A percentile compares a stretch with the other conserved stretches of the same genome.
phyloP scores from a whole-genome alignment of 1,140 invertebrate species.

The Spodoptera litura region DNA sequence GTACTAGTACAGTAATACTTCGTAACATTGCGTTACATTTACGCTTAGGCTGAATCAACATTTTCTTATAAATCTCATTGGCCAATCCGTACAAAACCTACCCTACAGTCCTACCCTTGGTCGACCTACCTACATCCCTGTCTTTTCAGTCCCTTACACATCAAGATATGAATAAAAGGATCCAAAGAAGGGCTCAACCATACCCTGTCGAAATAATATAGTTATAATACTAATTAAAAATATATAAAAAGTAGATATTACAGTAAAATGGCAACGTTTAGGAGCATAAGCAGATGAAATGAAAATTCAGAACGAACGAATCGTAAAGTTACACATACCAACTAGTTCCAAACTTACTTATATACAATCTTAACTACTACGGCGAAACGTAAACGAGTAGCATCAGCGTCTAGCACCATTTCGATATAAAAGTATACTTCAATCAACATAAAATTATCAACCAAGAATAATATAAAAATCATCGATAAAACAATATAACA shows the following conservation, averaged over 20 bases:
- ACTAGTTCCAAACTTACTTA: conserved; percentile 62
- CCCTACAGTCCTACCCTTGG: conserved; percentile 68
- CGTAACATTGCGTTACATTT: background rate
- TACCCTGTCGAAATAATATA: conserved; percentile 76
- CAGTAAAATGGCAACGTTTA: conserved; percentile 66
- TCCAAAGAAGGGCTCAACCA: conserved; percentile 65
- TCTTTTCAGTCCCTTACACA: conserved; percentile 80
- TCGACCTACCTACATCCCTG: conserved; percentile 78
- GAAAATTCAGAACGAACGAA: conserved; percentile 39
- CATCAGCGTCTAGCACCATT: conserved; percentile 84
- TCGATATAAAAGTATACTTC: conserved; percentile 77
- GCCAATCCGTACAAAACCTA: conserved; percentile 81
- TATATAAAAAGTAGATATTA: conserved; percentile 47
- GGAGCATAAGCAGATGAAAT: conserved; percentile 51
- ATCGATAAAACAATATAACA: conserved; percentile 75
- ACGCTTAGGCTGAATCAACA: conserved; percentile 60
- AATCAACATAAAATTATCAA: conserved; percentile 82
- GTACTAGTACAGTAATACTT: background rate
- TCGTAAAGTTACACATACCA: conserved; percentile 51
- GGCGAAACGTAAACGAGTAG: conserved; percentile 71
- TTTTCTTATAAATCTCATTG: conserved; percentile 66
- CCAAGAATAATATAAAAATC: conserved; percentile 70
- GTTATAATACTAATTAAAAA: conserved; percentile 41
- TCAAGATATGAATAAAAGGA: conserved; percentile 74
- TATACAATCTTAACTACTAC: conserved; percentile 73